Evolutionary conservation across 2,113 vertebrate genomes (phyloP).

Genomic region (Zingel zingel): DNA sequence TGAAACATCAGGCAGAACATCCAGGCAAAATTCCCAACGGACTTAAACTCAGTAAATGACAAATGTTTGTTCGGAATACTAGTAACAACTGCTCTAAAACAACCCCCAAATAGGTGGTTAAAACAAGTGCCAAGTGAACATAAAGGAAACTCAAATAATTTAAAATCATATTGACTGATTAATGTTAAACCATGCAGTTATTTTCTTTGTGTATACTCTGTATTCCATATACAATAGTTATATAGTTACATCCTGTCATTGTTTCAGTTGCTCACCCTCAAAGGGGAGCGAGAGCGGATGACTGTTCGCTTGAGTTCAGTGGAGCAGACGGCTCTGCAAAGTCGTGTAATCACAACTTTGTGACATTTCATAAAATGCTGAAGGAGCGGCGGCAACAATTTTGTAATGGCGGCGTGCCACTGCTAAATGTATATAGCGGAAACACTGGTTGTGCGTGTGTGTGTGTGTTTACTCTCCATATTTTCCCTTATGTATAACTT

Average conservation of each 20-base stretch:
- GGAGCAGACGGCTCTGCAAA: no score
- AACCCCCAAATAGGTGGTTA: neutral
- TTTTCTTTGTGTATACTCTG: neutral
- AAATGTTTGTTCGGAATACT: slow-evolving; percentile 14
- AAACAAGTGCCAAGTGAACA: neutral
- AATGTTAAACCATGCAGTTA: neutral
- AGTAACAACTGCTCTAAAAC: neutral
- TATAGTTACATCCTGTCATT: neutral
- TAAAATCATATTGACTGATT: neutral
- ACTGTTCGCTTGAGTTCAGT: no score
- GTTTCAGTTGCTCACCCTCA: no score
- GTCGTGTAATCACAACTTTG: no score
- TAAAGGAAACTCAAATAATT: neutral
- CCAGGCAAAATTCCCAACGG: neutral
- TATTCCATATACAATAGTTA: neutral
- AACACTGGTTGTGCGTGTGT: neutral
- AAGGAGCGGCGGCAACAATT: no score
- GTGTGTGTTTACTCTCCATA: slow-evolving; percentile 6
- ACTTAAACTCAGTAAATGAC: neutral
- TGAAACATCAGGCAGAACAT: neutral
- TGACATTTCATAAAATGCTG: no score
- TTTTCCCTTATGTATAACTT: slow-evolving; percentile 44
- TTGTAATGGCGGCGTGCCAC: no score
- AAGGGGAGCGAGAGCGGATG: no score
- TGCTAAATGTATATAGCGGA: no score